A percentile compares a stretch with the other conserved stretches of the same genome.
phyloP scores from a whole-genome alignment of 2,888 invertebrate genomes.

The Eupithecia vulgata region DNA sequence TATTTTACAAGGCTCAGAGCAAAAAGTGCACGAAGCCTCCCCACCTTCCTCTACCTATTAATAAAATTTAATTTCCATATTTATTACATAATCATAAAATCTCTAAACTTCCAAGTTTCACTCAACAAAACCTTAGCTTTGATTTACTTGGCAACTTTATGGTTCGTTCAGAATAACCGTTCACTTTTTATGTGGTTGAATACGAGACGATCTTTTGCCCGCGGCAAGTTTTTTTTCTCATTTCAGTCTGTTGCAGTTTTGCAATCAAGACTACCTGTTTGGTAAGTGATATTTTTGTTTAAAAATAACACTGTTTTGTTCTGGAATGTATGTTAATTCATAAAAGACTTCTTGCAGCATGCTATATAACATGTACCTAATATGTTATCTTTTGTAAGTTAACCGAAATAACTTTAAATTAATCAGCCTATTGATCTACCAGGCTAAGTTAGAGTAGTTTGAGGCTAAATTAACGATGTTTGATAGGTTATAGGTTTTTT shows the following conservation, averaged over 20 bases:
- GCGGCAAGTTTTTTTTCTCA: constrained; percentile 24
- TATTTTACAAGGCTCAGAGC: too few species aligned
- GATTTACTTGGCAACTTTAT: constrained; percentile 23
- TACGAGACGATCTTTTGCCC: constrained; percentile 24
- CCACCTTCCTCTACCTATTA: too few species aligned
- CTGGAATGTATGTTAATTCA: not conserved
- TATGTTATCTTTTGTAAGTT: too few species aligned
- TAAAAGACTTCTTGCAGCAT: not conserved
- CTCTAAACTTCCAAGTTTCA: not conserved
- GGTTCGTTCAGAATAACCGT: constrained; percentile 9
- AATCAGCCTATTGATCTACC: too few species aligned
- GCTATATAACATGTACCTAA: too few species aligned
- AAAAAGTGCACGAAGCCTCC: too few species aligned
- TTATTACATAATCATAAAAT: not conserved
- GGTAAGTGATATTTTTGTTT: constrained; percentile 18
- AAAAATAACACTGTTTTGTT: constrained; percentile 5
- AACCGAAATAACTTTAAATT: too few species aligned
- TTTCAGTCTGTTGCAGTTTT: constrained; percentile 28
- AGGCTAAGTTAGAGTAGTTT: not conserved
- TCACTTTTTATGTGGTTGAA: constrained; percentile 25
- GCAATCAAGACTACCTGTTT: constrained; percentile 37
- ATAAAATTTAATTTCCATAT: not conserved
- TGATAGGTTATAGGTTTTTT: too few species aligned
- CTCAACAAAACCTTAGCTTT: constrained; percentile 16
- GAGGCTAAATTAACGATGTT: not conserved